Percentiles rank a stretch among this genome's conserved stretches.
Conservation (phyloP, 2,113 vertebrate species). For the Platysteira castanea region DNA sequence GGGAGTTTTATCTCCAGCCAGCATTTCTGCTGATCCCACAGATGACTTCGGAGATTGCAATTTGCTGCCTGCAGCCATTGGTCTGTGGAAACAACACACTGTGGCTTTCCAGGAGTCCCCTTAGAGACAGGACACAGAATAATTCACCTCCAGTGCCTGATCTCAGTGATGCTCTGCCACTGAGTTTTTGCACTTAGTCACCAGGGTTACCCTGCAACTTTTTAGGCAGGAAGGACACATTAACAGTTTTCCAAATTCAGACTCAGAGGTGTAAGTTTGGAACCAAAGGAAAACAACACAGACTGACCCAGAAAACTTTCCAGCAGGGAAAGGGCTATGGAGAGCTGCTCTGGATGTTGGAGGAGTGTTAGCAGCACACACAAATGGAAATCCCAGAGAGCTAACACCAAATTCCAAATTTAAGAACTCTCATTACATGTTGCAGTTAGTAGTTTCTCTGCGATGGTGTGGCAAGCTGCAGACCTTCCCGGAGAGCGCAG, state of each 20-base stretch:
- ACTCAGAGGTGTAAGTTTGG: neutral
- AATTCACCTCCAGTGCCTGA: neutral
- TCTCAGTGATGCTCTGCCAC: neutral
- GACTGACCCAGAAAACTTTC: neutral
- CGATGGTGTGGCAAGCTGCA: too few species aligned
- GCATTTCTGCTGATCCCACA: neutral
- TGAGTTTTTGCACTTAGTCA: neutral
- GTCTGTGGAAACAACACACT: neutral
- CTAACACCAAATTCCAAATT: neutral
- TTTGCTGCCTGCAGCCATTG: neutral
- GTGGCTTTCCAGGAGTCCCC: neutral
- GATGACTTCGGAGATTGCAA: neutral
- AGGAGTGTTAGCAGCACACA: neutral
- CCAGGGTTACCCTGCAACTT: neutral
- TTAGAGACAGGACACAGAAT: neutral
- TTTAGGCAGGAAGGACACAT: neutral
- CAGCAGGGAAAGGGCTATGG: neutral
- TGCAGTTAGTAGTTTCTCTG: too few species aligned
- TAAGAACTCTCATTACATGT: neutral
- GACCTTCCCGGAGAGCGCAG: too few species aligned
- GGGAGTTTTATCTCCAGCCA: neutral
- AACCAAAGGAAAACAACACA: neutral
- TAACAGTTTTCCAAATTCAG: neutral
- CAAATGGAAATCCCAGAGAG: neutral
- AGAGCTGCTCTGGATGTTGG: rapidly evolving